Base-by-base conservation (phyloP, 1,140 invertebrate genomes). In the Ceratoteleas bidentatus region DNA sequence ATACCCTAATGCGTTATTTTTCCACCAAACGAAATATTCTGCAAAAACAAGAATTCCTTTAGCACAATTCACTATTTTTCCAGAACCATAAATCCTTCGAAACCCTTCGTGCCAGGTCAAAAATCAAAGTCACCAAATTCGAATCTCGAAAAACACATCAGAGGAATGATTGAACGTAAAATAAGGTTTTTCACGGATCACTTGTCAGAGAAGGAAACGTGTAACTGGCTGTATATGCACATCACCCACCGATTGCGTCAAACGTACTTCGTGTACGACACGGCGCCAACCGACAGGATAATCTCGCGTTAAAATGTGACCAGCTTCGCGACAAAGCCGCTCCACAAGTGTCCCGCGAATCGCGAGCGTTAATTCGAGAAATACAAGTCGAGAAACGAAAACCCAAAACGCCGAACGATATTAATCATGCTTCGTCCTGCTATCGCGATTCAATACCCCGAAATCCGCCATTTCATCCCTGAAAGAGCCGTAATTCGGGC, bases 301-400 rank as follows among this genome's bases (percentile, higher is more conserved):
- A 79, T 79, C 68, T 79, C 43, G 66, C 56, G 54, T 72, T 72
- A 79, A 79, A 79, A 79, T 79, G 76, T 79, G 62, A 73, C 76
- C 50, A 77, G 45, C 11, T 57, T 54, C 50, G 68, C 68, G 38
- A 61, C 47, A 62, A 72, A 79, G 52, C 54, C 54, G 16, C 36
- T 72, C 66, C 68, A 79, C 68, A 79, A 79, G 61, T 73, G 76
- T 79, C 66, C 34, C 15, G 65, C 16, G 16, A 77, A 77, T 77
- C 74, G 54, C 65, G 24, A 50, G 53, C 47, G 13, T 69, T 68
- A 61, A 66, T 64, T 64, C 50, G 33, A 11, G 38, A 62, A 61
- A 43, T 53, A 61, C 52, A 10, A 52, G 24, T 24, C 11, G 3
- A 53, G 11, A 53, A 4, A 9, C 50, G 24, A 13, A 45, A 45